Conservation (phyloP, 1,140 invertebrate species). For the Calephelis virginiensis region DNA sequence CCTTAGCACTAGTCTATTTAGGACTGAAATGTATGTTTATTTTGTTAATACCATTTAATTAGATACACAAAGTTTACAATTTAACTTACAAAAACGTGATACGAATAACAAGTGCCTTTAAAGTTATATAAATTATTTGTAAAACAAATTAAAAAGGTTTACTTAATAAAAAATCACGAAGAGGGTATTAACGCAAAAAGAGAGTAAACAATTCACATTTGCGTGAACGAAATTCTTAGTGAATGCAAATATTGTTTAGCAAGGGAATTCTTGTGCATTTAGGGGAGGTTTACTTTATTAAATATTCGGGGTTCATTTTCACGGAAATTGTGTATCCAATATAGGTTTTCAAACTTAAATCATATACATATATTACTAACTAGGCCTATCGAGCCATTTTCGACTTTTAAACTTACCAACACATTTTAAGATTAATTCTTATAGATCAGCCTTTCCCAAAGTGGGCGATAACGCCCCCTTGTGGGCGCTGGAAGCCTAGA, state of each 20-base stretch:
- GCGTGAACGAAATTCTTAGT: constrained; percentile 69
- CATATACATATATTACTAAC: too few relatives aligned
- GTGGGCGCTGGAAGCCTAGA: too few relatives aligned
- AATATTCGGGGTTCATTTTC: constrained; percentile 70
- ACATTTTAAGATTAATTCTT: too few relatives aligned
- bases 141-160: constrained; percentile 16
- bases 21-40: too few relatives aligned
- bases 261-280: constrained; percentile 72
- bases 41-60: too few relatives aligned
- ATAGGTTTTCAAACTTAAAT: too few relatives aligned
- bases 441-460: too few relatives aligned
- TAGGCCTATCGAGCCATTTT: too few relatives aligned
- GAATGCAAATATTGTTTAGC: constrained; percentile 74
- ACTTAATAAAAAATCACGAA: constrained; percentile 10
- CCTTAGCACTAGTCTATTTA: too few relatives aligned
- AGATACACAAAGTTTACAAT: too few relatives aligned
- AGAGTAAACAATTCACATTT: constrained; percentile 62
- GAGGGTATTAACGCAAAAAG: constrained; percentile 48
- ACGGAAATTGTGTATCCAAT: constrained; percentile 60
- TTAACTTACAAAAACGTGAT: neutral
- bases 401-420: too few relatives aligned
- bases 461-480: too few relatives aligned
- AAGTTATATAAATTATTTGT: constrained; percentile 1
- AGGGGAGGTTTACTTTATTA: constrained; percentile 65
- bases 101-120: neutral